Evolutionary conservation across 2,888 invertebrate species (phyloP).

Genomic region (Augiades crinisus): DNA sequence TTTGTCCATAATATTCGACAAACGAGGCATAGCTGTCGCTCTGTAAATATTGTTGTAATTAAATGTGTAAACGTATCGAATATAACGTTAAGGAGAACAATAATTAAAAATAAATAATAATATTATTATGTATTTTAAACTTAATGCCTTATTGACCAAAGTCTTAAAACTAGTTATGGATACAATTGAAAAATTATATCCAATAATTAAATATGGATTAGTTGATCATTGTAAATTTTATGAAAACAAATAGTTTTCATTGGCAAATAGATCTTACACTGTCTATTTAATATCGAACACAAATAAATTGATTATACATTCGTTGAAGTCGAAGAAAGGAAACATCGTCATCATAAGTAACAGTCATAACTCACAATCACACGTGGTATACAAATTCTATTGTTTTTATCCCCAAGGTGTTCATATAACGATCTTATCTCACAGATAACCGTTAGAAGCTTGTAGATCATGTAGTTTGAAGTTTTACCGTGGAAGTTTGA

Average conservation of each 20-base stretch:
- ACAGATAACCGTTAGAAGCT: too few relatives aligned
- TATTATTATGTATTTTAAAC: constrained; percentile 78
- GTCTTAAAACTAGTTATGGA: constrained; percentile 80
- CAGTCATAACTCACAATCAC: constrained; percentile 5
- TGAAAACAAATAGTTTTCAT: constrained; percentile 62
- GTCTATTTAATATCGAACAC: constrained; percentile 44
- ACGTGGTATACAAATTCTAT: not conserved
- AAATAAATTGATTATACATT: constrained; percentile 22
- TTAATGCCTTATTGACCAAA: constrained; percentile 82
- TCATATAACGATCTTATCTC: too few relatives aligned
- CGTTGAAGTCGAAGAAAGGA: constrained; percentile 26
- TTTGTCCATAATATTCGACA: constrained; percentile 31
- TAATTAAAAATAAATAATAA: constrained; percentile 70
- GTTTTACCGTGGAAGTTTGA: too few relatives aligned
- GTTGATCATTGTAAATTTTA: constrained; percentile 78
- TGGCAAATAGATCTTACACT: constrained; percentile 64
- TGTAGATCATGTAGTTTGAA: too few relatives aligned
- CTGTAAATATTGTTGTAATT: constrained; percentile 71
- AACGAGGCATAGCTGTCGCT: constrained; percentile 33
- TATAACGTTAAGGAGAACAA: constrained; percentile 76
- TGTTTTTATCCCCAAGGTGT: not conserved
- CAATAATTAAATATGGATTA: constrained; percentile 68
- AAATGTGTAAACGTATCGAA: constrained; percentile 68
- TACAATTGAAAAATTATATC: constrained; percentile 65
- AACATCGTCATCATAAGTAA: constrained; percentile 41